These are phyloP conservation scores for Cricetomys ansorgei DNA, from an alignment of 2,113 vertebrate genomes.

Conservation along the genomic window DNA sequence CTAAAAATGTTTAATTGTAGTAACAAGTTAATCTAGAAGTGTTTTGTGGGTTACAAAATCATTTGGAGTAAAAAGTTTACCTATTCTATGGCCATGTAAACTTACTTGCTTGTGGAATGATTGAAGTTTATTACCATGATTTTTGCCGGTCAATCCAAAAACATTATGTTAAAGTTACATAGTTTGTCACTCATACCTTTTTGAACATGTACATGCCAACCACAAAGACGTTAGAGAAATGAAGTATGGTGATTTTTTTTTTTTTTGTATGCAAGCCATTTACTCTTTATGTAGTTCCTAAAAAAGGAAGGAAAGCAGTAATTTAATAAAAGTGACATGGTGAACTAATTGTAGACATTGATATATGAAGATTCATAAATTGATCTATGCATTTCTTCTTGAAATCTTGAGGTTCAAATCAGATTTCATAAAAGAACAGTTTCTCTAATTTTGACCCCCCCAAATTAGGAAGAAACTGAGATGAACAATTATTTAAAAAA, in stretches of 20 bases:
- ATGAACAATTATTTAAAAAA: conserved; percentile 12
- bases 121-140: conserved; percentile 29
- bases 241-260: neutral
- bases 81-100: neutral
- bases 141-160: conserved; percentile 3
- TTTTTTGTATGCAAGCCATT: conserved; percentile 1
- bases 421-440: conserved; percentile 6
- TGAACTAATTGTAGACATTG: neutral
- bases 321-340: conserved; percentile 17
- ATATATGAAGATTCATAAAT: neutral
- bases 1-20: neutral
- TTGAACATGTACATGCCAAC: neutral
- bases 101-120: conserved; percentile 46
- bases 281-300: conserved; percentile 38
- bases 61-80: conserved; percentile 26
- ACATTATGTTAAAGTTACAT: conserved; percentile 27
- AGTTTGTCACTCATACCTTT: neutral
- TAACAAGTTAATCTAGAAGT: conserved; percentile 23
- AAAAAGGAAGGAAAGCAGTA: conserved; percentile 23
- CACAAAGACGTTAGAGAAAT: neutral
- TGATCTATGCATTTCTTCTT: neutral
- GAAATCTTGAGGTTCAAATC: neutral
- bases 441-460: conserved; percentile 16
- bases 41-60: conserved; percentile 45
- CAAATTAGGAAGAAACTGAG: conserved; percentile 23